phyloP scores from a whole-genome alignment of 2,113 vertebrate species.

The Theristicus caerulescens region DNA sequence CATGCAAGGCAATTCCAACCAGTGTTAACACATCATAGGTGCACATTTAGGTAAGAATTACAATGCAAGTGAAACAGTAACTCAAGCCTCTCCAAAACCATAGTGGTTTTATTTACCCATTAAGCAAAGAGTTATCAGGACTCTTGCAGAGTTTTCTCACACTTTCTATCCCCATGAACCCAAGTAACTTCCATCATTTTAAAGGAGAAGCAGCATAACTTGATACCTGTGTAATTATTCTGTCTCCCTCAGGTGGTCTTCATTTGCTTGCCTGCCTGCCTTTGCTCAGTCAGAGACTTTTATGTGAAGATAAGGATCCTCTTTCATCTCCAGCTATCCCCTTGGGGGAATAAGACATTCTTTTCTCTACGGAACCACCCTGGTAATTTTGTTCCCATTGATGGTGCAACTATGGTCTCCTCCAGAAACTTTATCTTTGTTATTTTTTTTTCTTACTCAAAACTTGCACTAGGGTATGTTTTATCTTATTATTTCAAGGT shows the following conservation, averaged over 20 bases:
- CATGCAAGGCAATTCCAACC: neutral
- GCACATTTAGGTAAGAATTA: neutral
- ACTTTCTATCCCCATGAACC: neutral
- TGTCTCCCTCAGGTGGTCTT: conserved; percentile 29
- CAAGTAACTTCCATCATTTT: neutral
- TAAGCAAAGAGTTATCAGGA: neutral
- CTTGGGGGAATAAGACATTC: neutral
- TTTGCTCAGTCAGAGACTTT: neutral
- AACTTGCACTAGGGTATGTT: neutral
- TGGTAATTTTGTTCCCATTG: neutral
- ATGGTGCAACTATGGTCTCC: neutral
- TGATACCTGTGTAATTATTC: conserved; percentile 33
- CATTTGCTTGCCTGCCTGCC: neutral
- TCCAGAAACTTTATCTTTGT: neutral
- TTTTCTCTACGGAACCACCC: neutral
- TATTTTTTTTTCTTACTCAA: neutral
- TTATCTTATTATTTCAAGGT: neutral
- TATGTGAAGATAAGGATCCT: conserved; percentile 8
- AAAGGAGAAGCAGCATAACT: neutral
- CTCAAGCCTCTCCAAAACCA: neutral
- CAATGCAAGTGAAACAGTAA: neutral
- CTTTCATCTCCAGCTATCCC: conserved; percentile 21
- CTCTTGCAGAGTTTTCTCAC: neutral
- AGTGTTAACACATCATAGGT: neutral
- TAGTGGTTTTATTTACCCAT: neutral